phyloP scores from a whole-genome alignment of 2,888 invertebrate species.

The Abrostola triplasia region DNA sequence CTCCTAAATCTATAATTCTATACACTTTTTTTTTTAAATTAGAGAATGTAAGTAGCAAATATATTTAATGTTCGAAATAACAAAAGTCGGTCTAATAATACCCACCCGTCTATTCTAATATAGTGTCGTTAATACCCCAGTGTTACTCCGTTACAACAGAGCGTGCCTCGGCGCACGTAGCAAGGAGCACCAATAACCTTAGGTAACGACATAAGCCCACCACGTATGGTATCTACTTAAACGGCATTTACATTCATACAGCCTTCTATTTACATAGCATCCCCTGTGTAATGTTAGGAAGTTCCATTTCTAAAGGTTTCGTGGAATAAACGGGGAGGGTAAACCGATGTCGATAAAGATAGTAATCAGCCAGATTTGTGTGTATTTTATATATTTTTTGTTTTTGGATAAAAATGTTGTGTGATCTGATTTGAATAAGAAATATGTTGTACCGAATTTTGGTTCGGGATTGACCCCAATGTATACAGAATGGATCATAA shows the following conservation, averaged over 20 bases:
- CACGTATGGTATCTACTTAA: slow-evolving; percentile 80
- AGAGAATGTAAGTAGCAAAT: too few species aligned
- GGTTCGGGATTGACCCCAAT: neutral
- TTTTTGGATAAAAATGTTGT: slow-evolving; percentile 42
- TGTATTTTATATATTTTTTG: slow-evolving; percentile 27
- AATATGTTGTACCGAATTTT: slow-evolving; percentile 10
- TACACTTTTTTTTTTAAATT: too few species aligned
- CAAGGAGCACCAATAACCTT: slow-evolving; percentile 57
- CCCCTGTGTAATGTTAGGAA: slow-evolving; percentile 76
- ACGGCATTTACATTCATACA: slow-evolving; percentile 87
- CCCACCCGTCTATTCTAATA: slow-evolving; percentile 21
- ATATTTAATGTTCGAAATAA: too few species aligned
- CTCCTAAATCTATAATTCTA: too few species aligned
- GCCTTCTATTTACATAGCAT: slow-evolving; percentile 85
- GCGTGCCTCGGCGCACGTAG: slow-evolving; percentile 51
- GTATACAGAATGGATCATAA: neutral
- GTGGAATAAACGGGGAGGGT: slow-evolving; percentile 58
- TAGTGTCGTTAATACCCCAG: slow-evolving; percentile 26
- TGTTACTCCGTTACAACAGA: slow-evolving; percentile 29
- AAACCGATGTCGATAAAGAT: slow-evolving; percentile 59
- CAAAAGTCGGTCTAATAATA: slow-evolving; percentile 23
- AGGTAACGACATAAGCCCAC: slow-evolving; percentile 62
- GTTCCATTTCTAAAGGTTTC: slow-evolving; percentile 69
- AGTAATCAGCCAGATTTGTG: slow-evolving; percentile 55
- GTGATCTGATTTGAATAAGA: slow-evolving; percentile 33